phyloP scores from a whole-genome alignment of 2,113 vertebrate genomes.

The Stigmatopora argus region DNA sequence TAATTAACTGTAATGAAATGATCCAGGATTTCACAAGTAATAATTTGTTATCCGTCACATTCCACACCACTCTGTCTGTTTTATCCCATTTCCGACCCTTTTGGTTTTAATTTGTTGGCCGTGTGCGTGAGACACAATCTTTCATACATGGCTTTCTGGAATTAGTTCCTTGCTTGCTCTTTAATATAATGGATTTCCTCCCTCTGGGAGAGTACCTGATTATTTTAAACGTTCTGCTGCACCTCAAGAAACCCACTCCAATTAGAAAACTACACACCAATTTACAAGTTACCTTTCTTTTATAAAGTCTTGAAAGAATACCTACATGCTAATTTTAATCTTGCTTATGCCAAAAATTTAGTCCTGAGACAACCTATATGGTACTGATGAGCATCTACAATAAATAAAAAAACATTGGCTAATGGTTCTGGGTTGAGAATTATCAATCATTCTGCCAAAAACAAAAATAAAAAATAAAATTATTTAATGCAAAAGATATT shows the following conservation, averaged over 20 bases:
- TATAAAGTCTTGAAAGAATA: conserved; percentile 2
- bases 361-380: neutral
- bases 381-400: neutral
- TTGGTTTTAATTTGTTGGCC: neutral
- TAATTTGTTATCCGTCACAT: neutral
- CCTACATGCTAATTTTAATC: neutral
- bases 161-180: conserved; percentile 4
- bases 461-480: no score
- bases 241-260: neutral
- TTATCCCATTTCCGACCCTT: neutral
- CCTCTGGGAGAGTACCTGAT: conserved; percentile 6
- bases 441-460: no score
- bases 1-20: neutral
- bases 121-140: neutral
- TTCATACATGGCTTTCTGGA: neutral
- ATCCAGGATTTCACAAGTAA: neutral
- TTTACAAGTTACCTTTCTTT: conserved; percentile 1
- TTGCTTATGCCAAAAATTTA: neutral
- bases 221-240: neutral
- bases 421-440: neutral
- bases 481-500: no score
- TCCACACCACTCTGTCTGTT: neutral
- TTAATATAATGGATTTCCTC: conserved; percentile 4
- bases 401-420: neutral
- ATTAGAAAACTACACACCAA: conserved; percentile 1